Percentiles rank a stretch among this genome's conserved stretches.
phyloP scores from a whole-genome alignment of 2,113 vertebrate genomes.

The Motacilla tschutschensis region DNA sequence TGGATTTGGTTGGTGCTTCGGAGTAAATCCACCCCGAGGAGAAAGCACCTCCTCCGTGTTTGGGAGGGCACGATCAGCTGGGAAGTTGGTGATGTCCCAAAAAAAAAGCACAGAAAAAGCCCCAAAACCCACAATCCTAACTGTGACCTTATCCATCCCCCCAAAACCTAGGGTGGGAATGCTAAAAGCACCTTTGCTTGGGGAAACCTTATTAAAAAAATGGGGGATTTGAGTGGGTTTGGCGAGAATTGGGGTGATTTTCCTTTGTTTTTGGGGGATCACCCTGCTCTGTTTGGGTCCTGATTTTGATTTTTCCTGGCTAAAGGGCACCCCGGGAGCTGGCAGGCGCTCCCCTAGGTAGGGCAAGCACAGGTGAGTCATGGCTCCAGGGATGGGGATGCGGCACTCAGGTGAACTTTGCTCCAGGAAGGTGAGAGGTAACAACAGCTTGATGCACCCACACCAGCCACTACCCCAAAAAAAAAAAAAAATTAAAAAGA shows the following conservation, averaged over 20 bases:
- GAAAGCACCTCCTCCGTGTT: accelerated
- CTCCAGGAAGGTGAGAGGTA: neutral
- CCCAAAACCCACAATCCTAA: neutral
- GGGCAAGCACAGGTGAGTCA: neutral
- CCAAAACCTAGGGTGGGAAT: accelerated
- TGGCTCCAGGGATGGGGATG: neutral
- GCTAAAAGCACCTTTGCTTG: neutral
- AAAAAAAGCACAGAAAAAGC: neutral
- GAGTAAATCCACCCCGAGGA: neutral
- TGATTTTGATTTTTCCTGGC: neutral
- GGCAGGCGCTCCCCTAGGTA: neutral
- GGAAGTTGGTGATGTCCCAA: neutral
- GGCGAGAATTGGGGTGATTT: neutral
- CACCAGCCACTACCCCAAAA: neutral
- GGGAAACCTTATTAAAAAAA: neutral
- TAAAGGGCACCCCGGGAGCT: neutral
- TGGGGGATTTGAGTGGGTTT: neutral
- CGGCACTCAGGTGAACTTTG: neutral
- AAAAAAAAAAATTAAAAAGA: neutral
- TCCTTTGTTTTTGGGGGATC: neutral
- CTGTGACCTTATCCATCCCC: accelerated
- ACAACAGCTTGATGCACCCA: neutral
- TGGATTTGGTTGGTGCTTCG: neutral
- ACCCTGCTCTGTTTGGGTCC: neutral
- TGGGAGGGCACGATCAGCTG: neutral